phyloP scores from a whole-genome alignment of 1,140 invertebrate genomes.

The Sarcophaga bullata region DNA sequence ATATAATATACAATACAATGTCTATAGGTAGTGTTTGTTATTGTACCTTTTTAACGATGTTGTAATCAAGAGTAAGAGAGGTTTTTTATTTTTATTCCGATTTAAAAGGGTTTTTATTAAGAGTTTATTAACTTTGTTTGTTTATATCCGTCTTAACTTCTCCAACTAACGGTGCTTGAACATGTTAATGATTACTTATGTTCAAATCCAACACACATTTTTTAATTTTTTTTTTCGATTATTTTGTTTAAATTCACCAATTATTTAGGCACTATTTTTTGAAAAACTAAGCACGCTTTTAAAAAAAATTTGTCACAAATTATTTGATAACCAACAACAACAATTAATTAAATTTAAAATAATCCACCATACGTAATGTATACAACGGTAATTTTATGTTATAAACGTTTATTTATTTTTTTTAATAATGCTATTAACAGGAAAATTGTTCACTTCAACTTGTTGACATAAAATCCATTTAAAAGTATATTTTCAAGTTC shows the following conservation, averaged over 20 bases:
- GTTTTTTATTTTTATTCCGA: slow-evolving; percentile 12
- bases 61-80: not conserved
- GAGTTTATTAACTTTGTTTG: not conserved
- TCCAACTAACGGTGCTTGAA: slow-evolving; percentile 56
- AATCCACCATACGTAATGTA: no score
- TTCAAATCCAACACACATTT: no score
- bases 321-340: not conserved
- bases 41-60: not conserved
- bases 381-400: no score
- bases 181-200: slow-evolving; percentile 46
- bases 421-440: not conserved
- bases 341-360: slow-evolving; percentile 21
- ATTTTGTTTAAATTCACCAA: not conserved
- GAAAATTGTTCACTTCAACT: not conserved
- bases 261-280: slow-evolving; percentile 33
- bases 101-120: slow-evolving; percentile 22
- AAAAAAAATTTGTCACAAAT: slow-evolving; percentile 6
- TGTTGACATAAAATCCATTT: not conserved
- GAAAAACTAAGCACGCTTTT: not conserved
- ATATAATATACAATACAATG: not conserved
- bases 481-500: slow-evolving; percentile 38
- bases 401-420: no score
- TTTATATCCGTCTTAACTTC: slow-evolving; percentile 20
- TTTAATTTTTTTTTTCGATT: no score
- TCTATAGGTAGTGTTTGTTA: not conserved